Conservation (phyloP, 2,888 invertebrate species). For the Lasioglossum leucozonium region DNA sequence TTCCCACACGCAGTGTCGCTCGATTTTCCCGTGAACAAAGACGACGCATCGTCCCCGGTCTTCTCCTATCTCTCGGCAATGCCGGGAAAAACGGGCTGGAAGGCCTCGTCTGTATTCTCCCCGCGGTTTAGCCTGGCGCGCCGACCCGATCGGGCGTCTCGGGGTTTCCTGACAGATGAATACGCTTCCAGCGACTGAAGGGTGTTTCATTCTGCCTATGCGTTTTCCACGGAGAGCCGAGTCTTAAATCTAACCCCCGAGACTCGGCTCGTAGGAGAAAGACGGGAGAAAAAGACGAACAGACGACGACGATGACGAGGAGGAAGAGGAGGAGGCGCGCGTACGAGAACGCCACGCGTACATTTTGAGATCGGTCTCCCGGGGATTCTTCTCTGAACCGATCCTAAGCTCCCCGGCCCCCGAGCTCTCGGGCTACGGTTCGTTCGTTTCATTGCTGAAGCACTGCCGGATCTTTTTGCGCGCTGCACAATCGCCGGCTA, state of each 20-base stretch:
- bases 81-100: neutral
- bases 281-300: neutral
- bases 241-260: constrained; percentile 29
- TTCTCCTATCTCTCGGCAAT: neutral
- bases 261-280: neutral
- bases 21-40: neutral
- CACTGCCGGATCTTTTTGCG: constrained; percentile 14
- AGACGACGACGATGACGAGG: neutral
- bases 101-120: constrained; percentile 19
- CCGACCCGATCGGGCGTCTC: constrained; percentile 28
- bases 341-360: constrained; percentile 43
- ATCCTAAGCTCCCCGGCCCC: constrained; percentile 13
- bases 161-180: constrained; percentile 50
- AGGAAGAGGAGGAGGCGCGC: neutral
- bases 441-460: neutral
- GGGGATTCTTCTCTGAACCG: constrained; percentile 7
- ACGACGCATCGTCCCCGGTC: neutral
- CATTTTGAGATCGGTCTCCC: constrained; percentile 28
- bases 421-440: neutral
- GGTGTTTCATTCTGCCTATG: constrained; percentile 27
- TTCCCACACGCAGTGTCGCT: neutral
- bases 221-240: constrained; percentile 13
- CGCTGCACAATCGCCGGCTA: constrained; percentile 7
- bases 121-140: neutral
- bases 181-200: constrained; percentile 25